These are phyloP conservation scores for Acyrthosiphon pisum DNA, from an alignment of 1,140 invertebrate genomes.

Conservation along the genomic window DNA sequence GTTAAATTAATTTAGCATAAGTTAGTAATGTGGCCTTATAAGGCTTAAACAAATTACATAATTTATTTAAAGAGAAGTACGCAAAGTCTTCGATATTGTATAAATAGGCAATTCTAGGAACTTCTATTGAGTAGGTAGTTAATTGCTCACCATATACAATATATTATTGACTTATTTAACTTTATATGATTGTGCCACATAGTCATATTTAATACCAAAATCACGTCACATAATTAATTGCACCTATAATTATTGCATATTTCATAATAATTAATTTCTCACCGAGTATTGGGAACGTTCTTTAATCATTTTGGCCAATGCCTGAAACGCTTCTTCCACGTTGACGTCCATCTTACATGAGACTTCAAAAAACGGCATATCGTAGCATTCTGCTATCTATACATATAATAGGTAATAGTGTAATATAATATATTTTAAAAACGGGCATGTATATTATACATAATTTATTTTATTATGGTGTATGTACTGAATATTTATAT, in stretches of 20 bases:
- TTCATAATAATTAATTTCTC: neutral
- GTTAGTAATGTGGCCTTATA: no score
- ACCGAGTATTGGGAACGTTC: slow-evolving; percentile 63
- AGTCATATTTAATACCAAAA: neutral
- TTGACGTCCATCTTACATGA: slow-evolving; percentile 90
- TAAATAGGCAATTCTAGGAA: no score
- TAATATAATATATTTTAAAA: neutral
- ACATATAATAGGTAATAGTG: neutral
- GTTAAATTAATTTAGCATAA: no score
- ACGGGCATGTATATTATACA: neutral
- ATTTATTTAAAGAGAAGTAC: no score
- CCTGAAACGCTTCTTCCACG: slow-evolving; percentile 85
- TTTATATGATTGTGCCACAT: neutral
- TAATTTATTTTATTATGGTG: neutral
- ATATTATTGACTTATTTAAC: no score
- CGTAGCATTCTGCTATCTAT: slow-evolving; percentile 87
- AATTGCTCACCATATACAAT: no score
- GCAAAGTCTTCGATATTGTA: no score
- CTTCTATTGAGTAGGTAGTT: no score
- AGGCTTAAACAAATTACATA: no score
- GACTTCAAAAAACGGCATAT: slow-evolving; percentile 91
- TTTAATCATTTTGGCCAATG: slow-evolving; percentile 80
- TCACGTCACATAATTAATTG: neutral
- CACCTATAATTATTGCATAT: neutral
- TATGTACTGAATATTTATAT: neutral